Conservation (phyloP, 2,888 invertebrate species). For the Tetropium fuscum region DNA sequence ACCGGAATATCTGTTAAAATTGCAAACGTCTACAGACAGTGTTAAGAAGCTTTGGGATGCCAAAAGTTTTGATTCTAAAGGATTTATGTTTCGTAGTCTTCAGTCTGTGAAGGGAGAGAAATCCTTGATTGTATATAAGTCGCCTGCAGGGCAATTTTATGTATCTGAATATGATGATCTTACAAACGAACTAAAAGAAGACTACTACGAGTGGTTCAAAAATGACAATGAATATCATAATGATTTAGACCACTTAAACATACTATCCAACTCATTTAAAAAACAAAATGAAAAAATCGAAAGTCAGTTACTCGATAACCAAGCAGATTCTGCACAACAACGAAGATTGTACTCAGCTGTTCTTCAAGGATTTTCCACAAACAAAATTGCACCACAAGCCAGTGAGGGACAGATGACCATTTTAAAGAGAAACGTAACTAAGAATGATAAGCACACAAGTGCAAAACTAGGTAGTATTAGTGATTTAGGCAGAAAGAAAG, state of each 20-base stretch:
- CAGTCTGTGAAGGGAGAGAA: conserved; percentile 42
- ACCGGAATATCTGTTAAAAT: conserved; percentile 38
- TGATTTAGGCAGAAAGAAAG: conserved; percentile 34
- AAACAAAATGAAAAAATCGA: conserved; percentile 42
- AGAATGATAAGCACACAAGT: conserved; percentile 24
- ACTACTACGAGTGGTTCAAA: conserved; percentile 38
- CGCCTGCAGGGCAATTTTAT: conserved; percentile 55
- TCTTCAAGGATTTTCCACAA: conserved; percentile 56
- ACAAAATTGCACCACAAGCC: conserved; percentile 34
- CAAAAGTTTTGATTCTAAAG: conserved; percentile 34
- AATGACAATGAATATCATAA: conserved; percentile 20
- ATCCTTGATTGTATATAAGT: conserved; percentile 51
- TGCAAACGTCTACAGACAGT: conserved; percentile 44
- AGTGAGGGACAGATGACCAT: conserved; percentile 39
- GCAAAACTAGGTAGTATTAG: conserved; percentile 35
- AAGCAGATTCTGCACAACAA: conserved; percentile 34
- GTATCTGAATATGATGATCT: conserved; percentile 50
- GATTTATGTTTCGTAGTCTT: conserved; percentile 35
- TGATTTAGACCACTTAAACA: conserved; percentile 31
- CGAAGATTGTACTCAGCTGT: conserved; percentile 62
- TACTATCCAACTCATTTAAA: conserved; percentile 47
- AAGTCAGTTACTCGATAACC: conserved; percentile 23
- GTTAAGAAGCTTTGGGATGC: conserved; percentile 56
- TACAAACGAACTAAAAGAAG: conserved; percentile 35
- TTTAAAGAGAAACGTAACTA: conserved; percentile 32